These are phyloP conservation scores for Dorcus parallelipipedus DNA, from an alignment of 2,888 invertebrate species.

Conservation along the genomic window DNA sequence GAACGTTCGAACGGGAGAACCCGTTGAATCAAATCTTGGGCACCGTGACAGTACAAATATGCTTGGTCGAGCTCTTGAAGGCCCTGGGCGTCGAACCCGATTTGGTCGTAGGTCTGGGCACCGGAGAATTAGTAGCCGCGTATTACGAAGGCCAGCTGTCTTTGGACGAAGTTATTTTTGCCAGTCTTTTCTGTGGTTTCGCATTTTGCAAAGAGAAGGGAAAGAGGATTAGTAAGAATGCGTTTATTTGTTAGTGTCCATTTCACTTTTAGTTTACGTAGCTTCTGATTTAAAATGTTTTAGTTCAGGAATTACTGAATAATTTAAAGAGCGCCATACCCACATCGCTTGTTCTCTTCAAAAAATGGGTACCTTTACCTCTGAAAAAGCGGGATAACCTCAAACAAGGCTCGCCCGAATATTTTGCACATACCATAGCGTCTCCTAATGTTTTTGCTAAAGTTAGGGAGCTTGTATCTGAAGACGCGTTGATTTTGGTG, in stretches of 20 bases:
- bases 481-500: neutral
- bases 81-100: constrained; percentile 39
- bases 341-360: neutral
- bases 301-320: neutral
- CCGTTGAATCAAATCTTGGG: constrained; percentile 12
- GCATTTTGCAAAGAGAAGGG: neutral
- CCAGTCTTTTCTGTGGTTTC: neutral
- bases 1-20: neutral
- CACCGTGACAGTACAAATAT: constrained; percentile 54
- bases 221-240: neutral
- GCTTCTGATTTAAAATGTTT: neutral
- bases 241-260: too few species aligned
- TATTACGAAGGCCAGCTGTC: neutral
- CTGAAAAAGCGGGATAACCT: neutral
- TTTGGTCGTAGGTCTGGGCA: constrained; percentile 76
- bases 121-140: constrained; percentile 9
- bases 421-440: neutral
- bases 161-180: constrained; percentile 59
- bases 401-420: neutral
- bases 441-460: neutral
- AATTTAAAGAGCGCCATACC: neutral
- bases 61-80: constrained; percentile 46
- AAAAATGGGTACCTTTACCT: neutral
- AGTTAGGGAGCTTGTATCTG: neutral
- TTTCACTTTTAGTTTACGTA: neutral